Conservation (phyloP, 2,888 invertebrate genomes). For the Trissoscelio sp. region DNA sequence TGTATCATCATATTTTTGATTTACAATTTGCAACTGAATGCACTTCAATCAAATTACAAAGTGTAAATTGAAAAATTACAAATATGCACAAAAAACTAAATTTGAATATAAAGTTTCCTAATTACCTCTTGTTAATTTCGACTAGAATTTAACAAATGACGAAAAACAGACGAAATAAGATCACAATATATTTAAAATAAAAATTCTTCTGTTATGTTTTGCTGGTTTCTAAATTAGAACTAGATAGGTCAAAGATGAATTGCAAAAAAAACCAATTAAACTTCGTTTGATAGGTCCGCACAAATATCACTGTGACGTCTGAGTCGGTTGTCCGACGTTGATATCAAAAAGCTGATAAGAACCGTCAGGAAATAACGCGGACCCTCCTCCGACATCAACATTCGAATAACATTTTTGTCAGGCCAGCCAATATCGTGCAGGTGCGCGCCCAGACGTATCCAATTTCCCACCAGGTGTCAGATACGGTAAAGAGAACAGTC, state of each 20-base stretch:
- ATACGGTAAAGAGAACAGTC: conserved; percentile 53
- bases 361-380: conserved; percentile 39
- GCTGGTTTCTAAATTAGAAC: too few species aligned
- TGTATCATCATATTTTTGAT: too few species aligned
- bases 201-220: too few species aligned
- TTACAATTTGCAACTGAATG: too few species aligned
- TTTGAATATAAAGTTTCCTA: too few species aligned
- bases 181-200: too few species aligned
- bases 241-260: not conserved
- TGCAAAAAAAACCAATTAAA: conserved; percentile 29
- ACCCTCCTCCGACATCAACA: conserved; percentile 23
- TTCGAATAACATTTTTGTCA: conserved; percentile 45
- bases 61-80: too few species aligned
- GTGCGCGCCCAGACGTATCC: conserved; percentile 52
- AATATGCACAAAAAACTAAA: too few species aligned
- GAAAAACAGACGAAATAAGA: too few species aligned
- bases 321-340: conserved; percentile 22
- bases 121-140: too few species aligned
- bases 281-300: conserved; percentile 6
- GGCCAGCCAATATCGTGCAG: conserved; percentile 52
- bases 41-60: too few species aligned
- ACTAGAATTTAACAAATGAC: too few species aligned
- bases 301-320: not conserved
- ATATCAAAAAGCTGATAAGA: conserved; percentile 49
- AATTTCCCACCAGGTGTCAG: conserved; percentile 63